Evolutionary conservation across 1,140 invertebrate species (phyloP), one percentile per base, ranked within the genome.

Genomic region (Agrypnia vestita): DNA sequence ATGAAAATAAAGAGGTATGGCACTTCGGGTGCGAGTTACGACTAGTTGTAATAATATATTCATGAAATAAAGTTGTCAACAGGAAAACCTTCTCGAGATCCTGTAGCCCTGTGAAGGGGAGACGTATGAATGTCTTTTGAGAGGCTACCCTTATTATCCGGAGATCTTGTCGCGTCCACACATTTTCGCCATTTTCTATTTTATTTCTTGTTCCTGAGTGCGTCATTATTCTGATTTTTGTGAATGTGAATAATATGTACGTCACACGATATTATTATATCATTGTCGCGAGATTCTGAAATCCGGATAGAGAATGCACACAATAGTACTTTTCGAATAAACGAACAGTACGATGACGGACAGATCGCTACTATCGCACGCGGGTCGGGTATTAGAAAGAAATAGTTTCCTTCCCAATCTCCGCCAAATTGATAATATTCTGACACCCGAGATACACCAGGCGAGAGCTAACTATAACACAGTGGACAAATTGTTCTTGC

Each of bases 41-140:
- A 81, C 67, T 71, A 47, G 62, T 35, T 67, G 71, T 81, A 81
- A 81, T 78, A 78, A 81, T 74, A 55, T 81, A 81, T 81, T 81
- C 80, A 81, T 81, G 43, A 69, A n/a, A 62, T 55, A 76, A 35
- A 78, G 80, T 78, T 81, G 53, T 73, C 76, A 61, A 69, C 15
- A 59, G 59, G 17, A 59, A 44, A 15, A 72, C 17, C 46, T 71
- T 13, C 19, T 71, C 67, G n/a, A 3, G 3, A 71, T 51, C 17
- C 67, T 49, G 13, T 13, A 46, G 10, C 46, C 67, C 67, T 47
- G 7, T 71, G 67, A 71, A 9, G 35, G 12, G 35, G 13, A 64
- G 19, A 64, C 61, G 35, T 64, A 64, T 35, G 25, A 51, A 64
- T 25, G 25, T 64, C 61, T 13, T 64, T 64, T 43, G 35, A 64